Evolutionary conservation across 2,797 vertebrate genomes (phyloP).

Genomic region (Sciurus carolinensis): DNA sequence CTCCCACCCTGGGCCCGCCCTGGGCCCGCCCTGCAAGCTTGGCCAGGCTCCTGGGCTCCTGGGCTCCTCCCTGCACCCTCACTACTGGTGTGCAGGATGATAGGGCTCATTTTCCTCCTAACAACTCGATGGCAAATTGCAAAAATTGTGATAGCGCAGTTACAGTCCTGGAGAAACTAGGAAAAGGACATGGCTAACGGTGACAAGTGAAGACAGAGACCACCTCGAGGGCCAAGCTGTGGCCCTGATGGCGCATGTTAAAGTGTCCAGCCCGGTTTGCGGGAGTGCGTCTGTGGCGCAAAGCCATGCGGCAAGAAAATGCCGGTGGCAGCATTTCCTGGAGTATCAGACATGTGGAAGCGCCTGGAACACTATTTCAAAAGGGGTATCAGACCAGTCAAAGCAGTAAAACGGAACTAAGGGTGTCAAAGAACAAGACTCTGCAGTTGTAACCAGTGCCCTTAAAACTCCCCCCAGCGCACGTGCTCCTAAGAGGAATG

Average conservation of each 20-base stretch:
- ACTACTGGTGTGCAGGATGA: neutral
- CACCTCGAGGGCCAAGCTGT: too few species aligned
- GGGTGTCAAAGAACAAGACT: too few species aligned
- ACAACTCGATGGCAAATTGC: neutral
- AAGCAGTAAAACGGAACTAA: neutral
- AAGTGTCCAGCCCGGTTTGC: neutral
- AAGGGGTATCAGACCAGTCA: neutral
- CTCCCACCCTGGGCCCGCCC: neutral
- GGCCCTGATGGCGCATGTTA: neutral
- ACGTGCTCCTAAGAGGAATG: neutral
- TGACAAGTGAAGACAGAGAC: too few species aligned
- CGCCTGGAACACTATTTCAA: neutral
- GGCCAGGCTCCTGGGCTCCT: neutral
- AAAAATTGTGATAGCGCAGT: neutral
- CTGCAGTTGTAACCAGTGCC: too few species aligned
- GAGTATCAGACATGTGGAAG: neutral
- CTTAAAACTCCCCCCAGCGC: neutral
- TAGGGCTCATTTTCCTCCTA: neutral
- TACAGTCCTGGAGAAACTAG: neutral
- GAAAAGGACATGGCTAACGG: fast-evolving
- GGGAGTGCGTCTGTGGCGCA: neutral
- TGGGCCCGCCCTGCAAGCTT: neutral
- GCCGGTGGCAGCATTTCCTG: neutral
- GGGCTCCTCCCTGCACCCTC: neutral
- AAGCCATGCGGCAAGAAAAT: neutral